phyloP scores from a whole-genome alignment of 2,888 invertebrate genomes.

The Drosophila percnosoma region DNA sequence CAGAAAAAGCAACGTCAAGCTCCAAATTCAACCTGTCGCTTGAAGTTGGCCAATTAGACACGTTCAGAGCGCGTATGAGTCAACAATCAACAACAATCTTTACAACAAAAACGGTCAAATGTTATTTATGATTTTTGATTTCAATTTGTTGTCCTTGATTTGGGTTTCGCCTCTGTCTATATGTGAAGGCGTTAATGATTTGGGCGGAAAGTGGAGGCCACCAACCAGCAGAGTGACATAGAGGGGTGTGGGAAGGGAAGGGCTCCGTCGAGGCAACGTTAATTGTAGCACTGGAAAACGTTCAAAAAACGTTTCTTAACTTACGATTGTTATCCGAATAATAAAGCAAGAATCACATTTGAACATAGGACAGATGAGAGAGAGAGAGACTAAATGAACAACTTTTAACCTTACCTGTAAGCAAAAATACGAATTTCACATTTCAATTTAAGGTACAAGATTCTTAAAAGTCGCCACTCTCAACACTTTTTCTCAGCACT shows the following conservation, averaged over 20 bases:
- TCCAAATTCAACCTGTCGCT: constrained; percentile 69
- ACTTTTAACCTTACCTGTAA: background rate
- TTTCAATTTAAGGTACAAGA: background rate
- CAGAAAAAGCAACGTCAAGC: constrained; percentile 34
- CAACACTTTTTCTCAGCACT: background rate
- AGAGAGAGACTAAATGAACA: background rate
- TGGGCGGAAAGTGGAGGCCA: constrained; percentile 50
- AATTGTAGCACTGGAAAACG: background rate
- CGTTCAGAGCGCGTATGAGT: constrained; percentile 65
- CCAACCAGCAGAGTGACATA: constrained; percentile 1
- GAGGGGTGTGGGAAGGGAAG: background rate
- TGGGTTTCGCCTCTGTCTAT: constrained; percentile 38
- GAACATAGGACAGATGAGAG: background rate
- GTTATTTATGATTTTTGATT: constrained; percentile 76
- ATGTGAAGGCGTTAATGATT: constrained; percentile 42
- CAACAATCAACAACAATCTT: constrained; percentile 48
- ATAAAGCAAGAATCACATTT: background rate
- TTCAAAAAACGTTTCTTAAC: background rate
- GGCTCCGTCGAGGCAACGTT: background rate
- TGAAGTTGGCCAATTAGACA: constrained; percentile 71
- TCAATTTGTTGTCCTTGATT: constrained; percentile 72
- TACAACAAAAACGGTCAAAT: constrained; percentile 60
- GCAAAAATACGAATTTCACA: background rate
- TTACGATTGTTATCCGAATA: background rate
- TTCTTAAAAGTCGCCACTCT: background rate